phyloP scores from a whole-genome alignment of 2,797 vertebrate genomes.

The Diglossa cyanea region DNA sequence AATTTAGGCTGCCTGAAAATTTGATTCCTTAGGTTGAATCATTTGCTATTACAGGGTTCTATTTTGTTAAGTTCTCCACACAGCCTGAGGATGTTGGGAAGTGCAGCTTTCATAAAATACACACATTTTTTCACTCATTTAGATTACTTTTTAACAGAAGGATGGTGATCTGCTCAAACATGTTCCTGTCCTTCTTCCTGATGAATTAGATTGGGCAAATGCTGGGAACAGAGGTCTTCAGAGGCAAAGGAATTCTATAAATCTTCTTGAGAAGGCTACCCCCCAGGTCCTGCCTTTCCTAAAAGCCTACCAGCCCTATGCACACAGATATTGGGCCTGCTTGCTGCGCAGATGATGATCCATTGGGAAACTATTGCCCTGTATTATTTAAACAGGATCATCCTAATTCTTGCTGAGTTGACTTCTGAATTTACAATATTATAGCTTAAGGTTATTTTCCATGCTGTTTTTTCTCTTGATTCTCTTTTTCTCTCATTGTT shows the following conservation, averaged over 20 bases:
- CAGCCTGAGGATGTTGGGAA: not conserved
- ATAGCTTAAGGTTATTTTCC: not conserved
- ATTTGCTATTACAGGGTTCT: not conserved
- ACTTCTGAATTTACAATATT: not conserved
- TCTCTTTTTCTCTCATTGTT: not conserved
- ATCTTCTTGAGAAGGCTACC: not conserved
- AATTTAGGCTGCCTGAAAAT: not conserved
- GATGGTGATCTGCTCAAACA: not conserved
- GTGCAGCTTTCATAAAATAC: not conserved
- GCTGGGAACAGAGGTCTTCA: not conserved
- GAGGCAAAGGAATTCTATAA: not conserved
- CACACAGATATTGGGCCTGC: not conserved
- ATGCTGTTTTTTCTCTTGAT: not conserved
- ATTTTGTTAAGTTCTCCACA: not conserved
- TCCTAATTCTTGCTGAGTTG: not conserved
- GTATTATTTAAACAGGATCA: not conserved
- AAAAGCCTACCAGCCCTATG: not conserved
- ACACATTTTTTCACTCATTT: not conserved
- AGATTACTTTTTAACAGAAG: not conserved
- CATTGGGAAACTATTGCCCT: not conserved
- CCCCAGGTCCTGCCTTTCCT: not conserved
- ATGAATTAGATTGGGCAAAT: not conserved
- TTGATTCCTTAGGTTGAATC: not conserved
- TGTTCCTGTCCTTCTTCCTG: not conserved
- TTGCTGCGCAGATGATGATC: not conserved